Conservation (phyloP, 2,113 vertebrate species). For the human region DNA sequence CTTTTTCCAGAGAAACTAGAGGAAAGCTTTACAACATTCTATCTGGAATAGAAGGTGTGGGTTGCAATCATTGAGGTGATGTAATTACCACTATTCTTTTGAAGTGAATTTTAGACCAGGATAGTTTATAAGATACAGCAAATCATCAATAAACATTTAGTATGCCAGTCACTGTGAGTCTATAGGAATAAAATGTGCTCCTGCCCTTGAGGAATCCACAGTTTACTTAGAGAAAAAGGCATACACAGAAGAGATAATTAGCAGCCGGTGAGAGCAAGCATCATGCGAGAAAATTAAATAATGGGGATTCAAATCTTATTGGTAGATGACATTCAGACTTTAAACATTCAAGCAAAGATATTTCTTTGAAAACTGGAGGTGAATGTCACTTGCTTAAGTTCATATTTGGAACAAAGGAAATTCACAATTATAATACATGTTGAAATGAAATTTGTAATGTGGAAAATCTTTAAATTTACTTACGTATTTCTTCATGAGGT, state of each 20-base stretch:
- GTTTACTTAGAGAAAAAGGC: slow-evolving; percentile 17
- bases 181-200: background rate
- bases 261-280: background rate
- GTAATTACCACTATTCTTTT: background rate
- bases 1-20: background rate
- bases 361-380: slow-evolving; percentile 36
- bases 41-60: background rate
- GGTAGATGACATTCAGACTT: slow-evolving; percentile 23
- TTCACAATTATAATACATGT: background rate
- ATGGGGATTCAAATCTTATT: slow-evolving; percentile 40
- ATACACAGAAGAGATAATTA: background rate
- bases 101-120: background rate
- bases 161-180: background rate
- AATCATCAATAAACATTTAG: background rate
- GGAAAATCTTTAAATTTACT: background rate
- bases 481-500: slow-evolving; percentile 25
- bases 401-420: background rate
- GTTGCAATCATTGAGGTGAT: background rate
- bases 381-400: slow-evolving; percentile 41
- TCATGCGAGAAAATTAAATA: slow-evolving; percentile 54
- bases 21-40: background rate
- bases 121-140: background rate
- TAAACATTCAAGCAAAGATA: slow-evolving; percentile 17
- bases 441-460: slow-evolving; percentile 27
- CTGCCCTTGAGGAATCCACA: slow-evolving; percentile 7